These are phyloP conservation scores for Enteromius anoplus DNA, from an alignment of 2,797 vertebrate genomes.

Conservation along the genomic window DNA sequence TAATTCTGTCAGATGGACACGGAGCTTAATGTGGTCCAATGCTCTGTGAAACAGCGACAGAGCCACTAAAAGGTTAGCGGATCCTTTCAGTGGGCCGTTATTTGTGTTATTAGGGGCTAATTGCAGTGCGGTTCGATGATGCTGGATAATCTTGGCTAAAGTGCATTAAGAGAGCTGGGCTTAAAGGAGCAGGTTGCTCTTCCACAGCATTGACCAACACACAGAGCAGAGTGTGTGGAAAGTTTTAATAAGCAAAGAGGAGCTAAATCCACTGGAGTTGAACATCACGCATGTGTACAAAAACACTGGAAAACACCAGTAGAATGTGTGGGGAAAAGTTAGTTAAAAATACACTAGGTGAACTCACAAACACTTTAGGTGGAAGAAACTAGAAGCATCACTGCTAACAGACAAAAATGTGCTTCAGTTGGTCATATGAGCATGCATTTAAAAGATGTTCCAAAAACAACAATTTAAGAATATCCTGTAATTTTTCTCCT, in stretches of 20 bases:
- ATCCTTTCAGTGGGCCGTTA: slow-evolving; percentile 25
- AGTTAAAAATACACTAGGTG: slow-evolving; percentile 1
- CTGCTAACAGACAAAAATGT: neutral
- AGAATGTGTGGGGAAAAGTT: neutral
- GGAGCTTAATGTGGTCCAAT: slow-evolving; percentile 12
- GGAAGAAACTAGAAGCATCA: neutral
- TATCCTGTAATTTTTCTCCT: neutral
- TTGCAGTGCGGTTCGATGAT: slow-evolving; percentile 43
- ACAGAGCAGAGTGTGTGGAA: neutral
- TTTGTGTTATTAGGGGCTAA: slow-evolving; percentile 46
- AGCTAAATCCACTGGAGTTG: slow-evolving; percentile 11
- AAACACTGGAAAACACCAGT: neutral
- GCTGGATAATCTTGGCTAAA: slow-evolving; percentile 51
- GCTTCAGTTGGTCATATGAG: neutral
- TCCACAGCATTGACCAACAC: slow-evolving; percentile 42
- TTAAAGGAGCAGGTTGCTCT: slow-evolving; percentile 43
- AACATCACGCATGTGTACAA: neutral
- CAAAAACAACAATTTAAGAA: neutral
- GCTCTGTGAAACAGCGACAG: neutral
- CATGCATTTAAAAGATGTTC: neutral
- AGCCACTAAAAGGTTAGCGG: slow-evolving; percentile 19
- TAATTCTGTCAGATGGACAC: slow-evolving; percentile 31
- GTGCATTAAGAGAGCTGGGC: slow-evolving; percentile 48
- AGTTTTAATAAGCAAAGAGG: slow-evolving; percentile 48
- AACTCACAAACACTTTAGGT: slow-evolving; percentile 1